Base-by-base conservation (phyloP, 2,113 vertebrate genomes). In the Plectropomus leopardus region DNA sequence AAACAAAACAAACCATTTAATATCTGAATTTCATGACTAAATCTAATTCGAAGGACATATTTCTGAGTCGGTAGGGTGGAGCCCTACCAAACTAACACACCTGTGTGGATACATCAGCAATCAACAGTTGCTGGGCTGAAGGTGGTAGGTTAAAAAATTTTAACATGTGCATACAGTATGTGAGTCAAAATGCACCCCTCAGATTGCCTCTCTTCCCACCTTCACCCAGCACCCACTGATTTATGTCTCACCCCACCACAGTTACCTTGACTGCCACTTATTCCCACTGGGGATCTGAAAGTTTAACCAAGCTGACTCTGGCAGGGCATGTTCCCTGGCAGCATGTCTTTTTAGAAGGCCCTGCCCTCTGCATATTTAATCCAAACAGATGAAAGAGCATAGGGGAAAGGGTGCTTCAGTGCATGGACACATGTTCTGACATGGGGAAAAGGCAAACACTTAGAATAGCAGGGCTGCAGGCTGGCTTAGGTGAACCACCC, bases 351-450 rank as follows among this genome's bases (percentile, higher is more conserved):
- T 78, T 71, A 66, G 78, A 78, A 78, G 84, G 72, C 61, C 36
- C 54, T 76, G 61, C 63, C 65, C 40, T 65, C 72, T 92, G 77
- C 77, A 93, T 91, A 78, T 90, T 88, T 91, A 89, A 94, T 87
- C 69, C 44, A 42, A 67, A 85, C 72, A 86, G 85, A 86, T 73
- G 72, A 86, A 78, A 47, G 26, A 50, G 72, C 55, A 82, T 50
- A 50, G 57, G 47, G 78, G 10, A 76, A 68, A 73, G 34, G 73
- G 26, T 42, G 64, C 61, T 75, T 87, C 59, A 45, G 59, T 54
- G 58, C 63, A 70, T 60, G 59, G 70, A 88, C 72, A 80, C 78
- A 80, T 81, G 82, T 85, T 78, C 70, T 8, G 30, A 58, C 44
- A 44, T 57, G 73, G 64, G 71, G 59, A 55, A 48, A 47, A 47